Percentiles rank a stretch among this genome's conserved stretches.
Evolutionary conservation across 1,140 invertebrate species (phyloP).

Genomic region (Drosophila sucinea): DNA sequence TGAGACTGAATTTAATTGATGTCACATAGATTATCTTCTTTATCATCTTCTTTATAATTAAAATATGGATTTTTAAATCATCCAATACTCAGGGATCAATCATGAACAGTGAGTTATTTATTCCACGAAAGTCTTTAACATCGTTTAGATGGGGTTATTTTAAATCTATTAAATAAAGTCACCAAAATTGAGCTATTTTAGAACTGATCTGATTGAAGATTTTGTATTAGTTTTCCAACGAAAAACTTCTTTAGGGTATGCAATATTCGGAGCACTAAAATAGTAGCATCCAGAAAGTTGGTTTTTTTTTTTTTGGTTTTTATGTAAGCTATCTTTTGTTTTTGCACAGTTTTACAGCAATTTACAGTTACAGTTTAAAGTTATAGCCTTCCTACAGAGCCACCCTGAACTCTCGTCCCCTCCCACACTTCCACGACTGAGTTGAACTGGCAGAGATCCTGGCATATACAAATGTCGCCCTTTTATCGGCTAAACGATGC

Average conservation of each 20-base stretch:
- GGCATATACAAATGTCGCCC: conserved; percentile 52
- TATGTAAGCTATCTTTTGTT: conserved; percentile 55
- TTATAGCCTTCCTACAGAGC: conserved; percentile 40
- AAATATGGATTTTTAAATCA: too few relatives aligned
- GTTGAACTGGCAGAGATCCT: conserved; percentile 5
- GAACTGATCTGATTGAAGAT: too few relatives aligned
- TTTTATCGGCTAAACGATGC: conserved; percentile 76
- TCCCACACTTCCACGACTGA: conserved; percentile 3
- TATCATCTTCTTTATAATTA: too few relatives aligned
- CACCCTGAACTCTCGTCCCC: not conserved
- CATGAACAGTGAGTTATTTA: too few relatives aligned
- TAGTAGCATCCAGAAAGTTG: not conserved
- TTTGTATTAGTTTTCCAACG: too few relatives aligned
- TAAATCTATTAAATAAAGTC: too few relatives aligned
- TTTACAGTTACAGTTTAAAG: conserved; percentile 64
- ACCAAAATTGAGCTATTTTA: too few relatives aligned
- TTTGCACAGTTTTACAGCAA: conserved; percentile 52
- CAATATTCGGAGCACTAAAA: not conserved
- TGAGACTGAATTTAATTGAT: too few relatives aligned
- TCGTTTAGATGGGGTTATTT: too few relatives aligned
- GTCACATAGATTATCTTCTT: too few relatives aligned
- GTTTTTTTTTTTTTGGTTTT: not conserved
- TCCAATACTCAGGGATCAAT: too few relatives aligned
- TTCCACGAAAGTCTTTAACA: too few relatives aligned
- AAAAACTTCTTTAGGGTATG: not conserved